Conservation (phyloP, 2,113 vertebrate genomes). For the Chloropsis hardwickii region DNA sequence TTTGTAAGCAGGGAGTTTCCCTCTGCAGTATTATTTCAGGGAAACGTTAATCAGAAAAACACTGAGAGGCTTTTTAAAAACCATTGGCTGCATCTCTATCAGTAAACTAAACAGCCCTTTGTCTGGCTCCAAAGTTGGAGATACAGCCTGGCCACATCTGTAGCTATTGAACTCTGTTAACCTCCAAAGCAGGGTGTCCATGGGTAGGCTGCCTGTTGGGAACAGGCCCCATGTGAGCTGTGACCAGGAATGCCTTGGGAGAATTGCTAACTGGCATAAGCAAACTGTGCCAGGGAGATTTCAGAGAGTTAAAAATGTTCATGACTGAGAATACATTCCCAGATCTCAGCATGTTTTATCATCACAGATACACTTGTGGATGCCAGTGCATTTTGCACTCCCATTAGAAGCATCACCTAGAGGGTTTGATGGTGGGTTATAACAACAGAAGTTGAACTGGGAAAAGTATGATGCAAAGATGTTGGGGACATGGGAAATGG, state of each 20-base stretch:
- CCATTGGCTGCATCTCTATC: neutral
- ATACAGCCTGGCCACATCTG: neutral
- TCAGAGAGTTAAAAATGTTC: neutral
- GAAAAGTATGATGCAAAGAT: neutral
- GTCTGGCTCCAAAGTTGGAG: neutral
- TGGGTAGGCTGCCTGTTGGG: neutral
- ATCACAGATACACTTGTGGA: neutral
- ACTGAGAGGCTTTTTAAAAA: neutral
- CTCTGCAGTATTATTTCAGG: neutral
- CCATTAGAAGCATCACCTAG: neutral
- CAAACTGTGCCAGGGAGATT: neutral
- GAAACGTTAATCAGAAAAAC: neutral
- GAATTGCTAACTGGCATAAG: neutral
- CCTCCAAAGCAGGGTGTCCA: neutral
- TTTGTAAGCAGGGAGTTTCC: neutral
- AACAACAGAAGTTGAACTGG: neutral
- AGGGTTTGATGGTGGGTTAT: neutral
- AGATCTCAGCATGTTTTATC: neutral
- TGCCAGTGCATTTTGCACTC: neutral
- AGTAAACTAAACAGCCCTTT: neutral
- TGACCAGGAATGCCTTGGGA: neutral
- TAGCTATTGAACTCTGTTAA: neutral
- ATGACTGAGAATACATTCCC: accelerated
- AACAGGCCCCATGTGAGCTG: accelerated
- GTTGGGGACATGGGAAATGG: neutral